Percentiles rank a stretch among this genome's conserved stretches.
These are phyloP conservation scores for Dasypogon diadema DNA, from an alignment of 2,888 invertebrate genomes.

Conservation along the genomic window DNA sequence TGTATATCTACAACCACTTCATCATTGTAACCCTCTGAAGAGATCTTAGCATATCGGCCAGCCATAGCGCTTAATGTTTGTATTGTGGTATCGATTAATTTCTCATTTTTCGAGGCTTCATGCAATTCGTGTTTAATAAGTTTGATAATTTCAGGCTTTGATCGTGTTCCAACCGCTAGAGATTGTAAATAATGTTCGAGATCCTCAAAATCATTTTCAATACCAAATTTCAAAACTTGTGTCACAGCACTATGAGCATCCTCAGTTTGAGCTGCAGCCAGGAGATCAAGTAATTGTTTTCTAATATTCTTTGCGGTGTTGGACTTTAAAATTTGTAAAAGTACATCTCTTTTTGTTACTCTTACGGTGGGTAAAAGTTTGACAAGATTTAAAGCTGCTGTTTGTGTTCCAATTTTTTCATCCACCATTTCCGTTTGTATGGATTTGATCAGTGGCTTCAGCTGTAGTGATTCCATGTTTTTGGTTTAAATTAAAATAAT, in stretches of 20 bases:
- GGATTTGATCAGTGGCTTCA: constrained; percentile 71
- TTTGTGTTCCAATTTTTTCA: constrained; percentile 74
- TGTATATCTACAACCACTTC: constrained; percentile 62
- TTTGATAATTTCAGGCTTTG: constrained; percentile 71
- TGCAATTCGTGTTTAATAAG: constrained; percentile 62
- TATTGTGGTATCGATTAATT: constrained; percentile 76
- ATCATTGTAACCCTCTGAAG: constrained; percentile 60
- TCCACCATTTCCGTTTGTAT: constrained; percentile 71
- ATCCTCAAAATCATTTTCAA: constrained; percentile 69
- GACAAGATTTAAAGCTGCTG: constrained; percentile 75
- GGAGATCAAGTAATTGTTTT: constrained; percentile 77
- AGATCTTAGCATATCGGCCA: constrained; percentile 66
- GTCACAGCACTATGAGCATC: constrained; percentile 78
- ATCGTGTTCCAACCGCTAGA: constrained; percentile 76
- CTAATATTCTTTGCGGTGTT: constrained; percentile 62
- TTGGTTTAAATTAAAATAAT: constrained; percentile 54
- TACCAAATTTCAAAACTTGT: constrained; percentile 72
- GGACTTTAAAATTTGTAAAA: constrained; percentile 69
- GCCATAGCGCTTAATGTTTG: constrained; percentile 76
- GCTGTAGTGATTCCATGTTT: too few relatives aligned
- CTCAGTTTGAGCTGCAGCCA: constrained; percentile 78
- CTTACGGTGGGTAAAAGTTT: constrained; percentile 75
- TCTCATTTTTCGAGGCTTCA: constrained; percentile 69
- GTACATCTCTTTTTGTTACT: constrained; percentile 72
- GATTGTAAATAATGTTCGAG: constrained; percentile 82